Evolutionary conservation across 2,797 vertebrate genomes (phyloP).

Genomic region (Helarctos malayanus): DNA sequence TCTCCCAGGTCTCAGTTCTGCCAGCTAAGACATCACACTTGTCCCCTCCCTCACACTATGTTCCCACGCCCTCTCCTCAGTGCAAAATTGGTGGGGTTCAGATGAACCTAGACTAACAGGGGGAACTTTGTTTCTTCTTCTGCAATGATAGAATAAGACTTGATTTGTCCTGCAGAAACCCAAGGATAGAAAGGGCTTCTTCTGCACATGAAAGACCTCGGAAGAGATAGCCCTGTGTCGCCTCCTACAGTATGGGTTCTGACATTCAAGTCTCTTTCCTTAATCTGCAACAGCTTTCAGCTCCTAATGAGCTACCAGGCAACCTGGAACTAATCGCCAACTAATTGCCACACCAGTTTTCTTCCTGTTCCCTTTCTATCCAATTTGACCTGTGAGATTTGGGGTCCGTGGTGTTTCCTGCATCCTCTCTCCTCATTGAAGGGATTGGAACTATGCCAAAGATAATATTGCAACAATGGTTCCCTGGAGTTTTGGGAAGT

Average conservation of each 20-base stretch:
- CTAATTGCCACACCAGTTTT: not conserved
- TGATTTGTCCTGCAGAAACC: not conserved
- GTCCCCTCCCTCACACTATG: rapidly evolving
- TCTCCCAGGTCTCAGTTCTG: not conserved
- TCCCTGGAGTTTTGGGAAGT: conserved; percentile 21
- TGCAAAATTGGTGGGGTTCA: not conserved
- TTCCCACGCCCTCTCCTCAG: not conserved
- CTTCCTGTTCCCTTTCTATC: not conserved
- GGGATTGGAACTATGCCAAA: not conserved
- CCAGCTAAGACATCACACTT: not conserved
- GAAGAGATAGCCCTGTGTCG: not conserved
- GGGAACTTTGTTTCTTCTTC: not conserved
- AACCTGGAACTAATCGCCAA: not conserved
- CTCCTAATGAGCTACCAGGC: not conserved
- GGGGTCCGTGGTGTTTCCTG: not conserved
- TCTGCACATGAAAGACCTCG: not conserved
- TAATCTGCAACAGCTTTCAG: not conserved
- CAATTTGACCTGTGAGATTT: not conserved
- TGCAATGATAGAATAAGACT: not conserved
- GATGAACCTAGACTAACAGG: not conserved
- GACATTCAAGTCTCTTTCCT: not conserved
- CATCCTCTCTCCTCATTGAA: not conserved
- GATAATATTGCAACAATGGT: not conserved
- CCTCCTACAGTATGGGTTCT: not conserved
- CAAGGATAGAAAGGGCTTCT: not conserved